Evolutionary conservation across 1,140 invertebrate genomes (phyloP).

Genomic region (Ceratoteleas bidentatus): DNA sequence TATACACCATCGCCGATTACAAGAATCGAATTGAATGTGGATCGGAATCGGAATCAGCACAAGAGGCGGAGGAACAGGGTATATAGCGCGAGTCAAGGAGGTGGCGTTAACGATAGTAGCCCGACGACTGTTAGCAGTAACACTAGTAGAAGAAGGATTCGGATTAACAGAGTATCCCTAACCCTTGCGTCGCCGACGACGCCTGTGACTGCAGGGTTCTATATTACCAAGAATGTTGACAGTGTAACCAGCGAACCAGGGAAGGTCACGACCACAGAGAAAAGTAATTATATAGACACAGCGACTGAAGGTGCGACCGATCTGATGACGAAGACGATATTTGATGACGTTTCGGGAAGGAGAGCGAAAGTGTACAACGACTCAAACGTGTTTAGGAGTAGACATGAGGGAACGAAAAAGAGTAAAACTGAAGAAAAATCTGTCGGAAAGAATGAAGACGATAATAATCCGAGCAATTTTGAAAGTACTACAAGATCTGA

Average conservation of each 20-base stretch:
- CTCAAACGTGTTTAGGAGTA: too few relatives aligned
- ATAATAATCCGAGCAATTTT: background rate
- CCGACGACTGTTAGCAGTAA: constrained; percentile 4
- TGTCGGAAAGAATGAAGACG: background rate
- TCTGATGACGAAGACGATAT: too few relatives aligned
- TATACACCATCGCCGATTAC: constrained; percentile 17
- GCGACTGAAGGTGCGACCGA: background rate
- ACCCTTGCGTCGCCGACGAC: constrained; percentile 44
- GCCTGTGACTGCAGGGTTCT: constrained; percentile 66
- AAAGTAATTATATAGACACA: background rate
- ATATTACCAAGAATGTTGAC: constrained; percentile 65
- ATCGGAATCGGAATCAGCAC: background rate
- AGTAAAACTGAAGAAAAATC: background rate
- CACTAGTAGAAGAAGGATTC: constrained; percentile 18
- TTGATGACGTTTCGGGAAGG: too few relatives aligned
- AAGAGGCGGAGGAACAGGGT: constrained; percentile 29
- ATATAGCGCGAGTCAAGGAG: constrained; percentile 9
- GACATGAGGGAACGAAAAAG: too few relatives aligned
- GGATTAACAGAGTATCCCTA: constrained; percentile 6
- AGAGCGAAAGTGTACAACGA: too few relatives aligned
- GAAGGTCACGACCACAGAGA: background rate
- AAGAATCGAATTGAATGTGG: constrained; percentile 4
- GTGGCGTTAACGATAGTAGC: background rate
- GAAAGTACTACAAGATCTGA: background rate
- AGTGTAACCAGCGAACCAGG: background rate